phyloP scores from a whole-genome alignment of 2,113 vertebrate species.

The Strix aluco region DNA sequence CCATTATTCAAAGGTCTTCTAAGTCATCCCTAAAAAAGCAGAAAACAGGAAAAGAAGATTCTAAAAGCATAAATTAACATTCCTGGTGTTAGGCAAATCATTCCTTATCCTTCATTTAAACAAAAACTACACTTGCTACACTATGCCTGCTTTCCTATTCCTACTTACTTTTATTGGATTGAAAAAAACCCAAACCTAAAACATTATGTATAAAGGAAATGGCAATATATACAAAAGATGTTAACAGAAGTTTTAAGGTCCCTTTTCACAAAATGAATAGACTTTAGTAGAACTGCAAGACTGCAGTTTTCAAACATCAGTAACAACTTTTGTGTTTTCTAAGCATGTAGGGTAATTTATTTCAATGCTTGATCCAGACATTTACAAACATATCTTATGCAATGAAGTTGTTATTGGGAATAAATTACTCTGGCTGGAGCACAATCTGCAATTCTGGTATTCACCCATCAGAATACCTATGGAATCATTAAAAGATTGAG shows the following conservation, averaged over 20 bases:
- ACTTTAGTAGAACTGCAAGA: neutral
- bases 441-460: neutral
- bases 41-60: neutral
- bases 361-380: neutral
- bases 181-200: neutral
- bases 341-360: neutral
- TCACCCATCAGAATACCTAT: neutral
- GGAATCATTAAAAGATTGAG: neutral
- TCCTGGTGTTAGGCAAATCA: neutral
- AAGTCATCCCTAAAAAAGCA: neutral
- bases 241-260: neutral
- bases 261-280: neutral
- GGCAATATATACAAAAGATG: neutral
- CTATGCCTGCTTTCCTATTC: neutral
- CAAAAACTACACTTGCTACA: neutral
- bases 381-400: neutral
- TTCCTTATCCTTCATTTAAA: neutral
- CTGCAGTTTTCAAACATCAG: neutral
- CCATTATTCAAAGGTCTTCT: neutral
- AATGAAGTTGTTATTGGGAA: neutral
- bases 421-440: neutral
- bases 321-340: neutral
- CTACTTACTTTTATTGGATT: neutral
- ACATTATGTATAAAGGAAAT: neutral
- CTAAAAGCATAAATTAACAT: neutral